phyloP scores from a whole-genome alignment of 2,797 vertebrate genomes.

The Sternotherus odoratus region DNA sequence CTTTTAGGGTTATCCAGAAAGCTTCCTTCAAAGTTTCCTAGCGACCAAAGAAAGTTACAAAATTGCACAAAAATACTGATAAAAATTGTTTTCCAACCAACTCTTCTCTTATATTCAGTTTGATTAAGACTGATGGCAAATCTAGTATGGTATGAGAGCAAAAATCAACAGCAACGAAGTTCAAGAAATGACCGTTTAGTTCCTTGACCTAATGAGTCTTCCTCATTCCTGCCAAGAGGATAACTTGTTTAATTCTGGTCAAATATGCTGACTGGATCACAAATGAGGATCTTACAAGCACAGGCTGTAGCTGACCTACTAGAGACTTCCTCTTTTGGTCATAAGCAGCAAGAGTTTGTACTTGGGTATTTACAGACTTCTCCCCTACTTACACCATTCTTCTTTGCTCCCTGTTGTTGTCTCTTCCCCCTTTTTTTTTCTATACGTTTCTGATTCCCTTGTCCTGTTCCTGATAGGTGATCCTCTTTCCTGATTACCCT shows the following conservation, averaged over 20 bases:
- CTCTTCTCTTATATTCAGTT: background rate
- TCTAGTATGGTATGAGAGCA: background rate
- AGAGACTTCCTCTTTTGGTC: background rate
- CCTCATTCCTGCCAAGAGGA: background rate
- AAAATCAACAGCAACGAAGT: background rate
- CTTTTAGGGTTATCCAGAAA: background rate
- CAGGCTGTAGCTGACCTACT: background rate
- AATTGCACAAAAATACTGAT: too few relatives aligned
- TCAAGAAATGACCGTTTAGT: background rate
- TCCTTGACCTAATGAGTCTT: background rate
- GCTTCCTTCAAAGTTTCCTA: background rate
- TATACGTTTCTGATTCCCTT: background rate
- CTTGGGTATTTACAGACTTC: background rate
- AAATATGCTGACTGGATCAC: slow-evolving; percentile 29
- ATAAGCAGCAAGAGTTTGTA: background rate
- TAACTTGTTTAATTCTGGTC: slow-evolving; percentile 17
- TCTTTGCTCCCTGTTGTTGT: background rate
- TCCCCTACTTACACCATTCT: background rate
- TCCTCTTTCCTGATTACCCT: background rate
- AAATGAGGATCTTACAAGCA: background rate
- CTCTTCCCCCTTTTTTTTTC: background rate
- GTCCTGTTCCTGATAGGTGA: background rate
- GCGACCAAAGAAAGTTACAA: background rate
- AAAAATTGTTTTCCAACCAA: background rate
- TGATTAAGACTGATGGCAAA: background rate